These are phyloP conservation scores for Drosophila albomicans DNA, from an alignment of 1,140 invertebrate species.

Conservation along the genomic window DNA sequence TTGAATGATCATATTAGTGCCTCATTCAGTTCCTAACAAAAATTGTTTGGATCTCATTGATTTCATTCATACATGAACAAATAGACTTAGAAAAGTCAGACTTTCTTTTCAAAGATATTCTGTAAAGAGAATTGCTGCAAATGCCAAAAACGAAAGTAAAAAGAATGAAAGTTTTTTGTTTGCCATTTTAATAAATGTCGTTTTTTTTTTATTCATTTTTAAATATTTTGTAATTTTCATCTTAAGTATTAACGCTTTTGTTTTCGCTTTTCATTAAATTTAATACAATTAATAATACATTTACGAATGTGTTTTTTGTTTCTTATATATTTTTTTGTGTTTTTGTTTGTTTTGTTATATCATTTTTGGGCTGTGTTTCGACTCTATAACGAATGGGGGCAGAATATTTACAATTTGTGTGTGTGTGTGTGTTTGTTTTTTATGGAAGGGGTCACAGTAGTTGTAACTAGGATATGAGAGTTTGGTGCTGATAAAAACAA, in stretches of 20 bases:
- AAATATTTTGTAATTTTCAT: constrained; percentile 50
- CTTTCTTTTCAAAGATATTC: background rate
- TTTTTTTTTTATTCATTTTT: constrained; percentile 66
- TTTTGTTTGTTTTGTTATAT: constrained; percentile 14
- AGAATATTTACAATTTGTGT: constrained; percentile 75
- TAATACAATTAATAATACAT: constrained; percentile 81
- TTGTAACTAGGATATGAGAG: constrained; percentile 54
- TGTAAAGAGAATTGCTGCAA: background rate
- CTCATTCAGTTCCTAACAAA: too few relatives aligned
- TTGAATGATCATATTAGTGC: background rate
- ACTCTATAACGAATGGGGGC: constrained; percentile 61
- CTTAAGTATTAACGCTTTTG: constrained; percentile 63
- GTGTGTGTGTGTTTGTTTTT: constrained; percentile 29
- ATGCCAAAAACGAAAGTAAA: background rate
- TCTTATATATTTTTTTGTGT: constrained; percentile 12
- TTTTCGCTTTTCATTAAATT: constrained; percentile 41
- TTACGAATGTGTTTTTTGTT: constrained; percentile 60
- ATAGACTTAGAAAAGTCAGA: background rate
- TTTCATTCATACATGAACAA: background rate
- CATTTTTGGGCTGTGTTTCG: constrained; percentile 43
- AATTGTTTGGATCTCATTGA: background rate
- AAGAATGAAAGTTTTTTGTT: constrained; percentile 3
- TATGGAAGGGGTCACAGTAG: constrained; percentile 13
- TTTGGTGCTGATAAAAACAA: constrained; percentile 65
- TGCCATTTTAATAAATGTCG: constrained; percentile 68